phyloP scores from a whole-genome alignment of 2,113 vertebrate genomes.

The Lepidothrix coronata region DNA sequence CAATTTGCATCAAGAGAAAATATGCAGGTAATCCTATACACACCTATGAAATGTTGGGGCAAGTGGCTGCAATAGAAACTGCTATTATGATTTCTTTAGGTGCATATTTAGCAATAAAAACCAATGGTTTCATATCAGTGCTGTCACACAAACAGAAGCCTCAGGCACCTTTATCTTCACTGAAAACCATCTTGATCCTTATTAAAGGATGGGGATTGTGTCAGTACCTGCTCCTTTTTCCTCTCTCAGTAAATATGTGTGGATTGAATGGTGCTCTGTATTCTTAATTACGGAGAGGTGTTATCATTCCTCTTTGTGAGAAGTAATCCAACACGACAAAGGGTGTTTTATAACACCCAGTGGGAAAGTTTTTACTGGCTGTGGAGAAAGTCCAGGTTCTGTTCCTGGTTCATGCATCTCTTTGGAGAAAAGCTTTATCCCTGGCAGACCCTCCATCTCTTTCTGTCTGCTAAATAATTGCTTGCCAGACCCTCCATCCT shows the following conservation, averaged over 20 bases:
- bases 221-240: not conserved
- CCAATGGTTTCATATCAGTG: not conserved
- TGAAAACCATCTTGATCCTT: not conserved
- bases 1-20: not conserved
- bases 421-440: not conserved
- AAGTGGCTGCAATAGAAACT: not conserved
- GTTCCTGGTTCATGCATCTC: not conserved
- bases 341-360: not conserved
- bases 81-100: not conserved
- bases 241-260: not conserved
- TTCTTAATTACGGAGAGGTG: not conserved
- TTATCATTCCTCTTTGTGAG: not conserved
- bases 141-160: not conserved
- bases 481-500: not conserved
- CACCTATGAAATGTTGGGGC: not conserved
- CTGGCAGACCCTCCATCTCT: not conserved
- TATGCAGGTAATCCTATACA: not conserved
- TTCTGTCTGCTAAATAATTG: not conserved
- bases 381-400: not conserved
- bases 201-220: not conserved
- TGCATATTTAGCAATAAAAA: not conserved
- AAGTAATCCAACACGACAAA: not conserved
- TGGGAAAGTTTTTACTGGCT: not conserved
- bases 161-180: not conserved
- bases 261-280: not conserved